phyloP scores from a whole-genome alignment of 2,888 invertebrate genomes.

The Agrochola circellaris region DNA sequence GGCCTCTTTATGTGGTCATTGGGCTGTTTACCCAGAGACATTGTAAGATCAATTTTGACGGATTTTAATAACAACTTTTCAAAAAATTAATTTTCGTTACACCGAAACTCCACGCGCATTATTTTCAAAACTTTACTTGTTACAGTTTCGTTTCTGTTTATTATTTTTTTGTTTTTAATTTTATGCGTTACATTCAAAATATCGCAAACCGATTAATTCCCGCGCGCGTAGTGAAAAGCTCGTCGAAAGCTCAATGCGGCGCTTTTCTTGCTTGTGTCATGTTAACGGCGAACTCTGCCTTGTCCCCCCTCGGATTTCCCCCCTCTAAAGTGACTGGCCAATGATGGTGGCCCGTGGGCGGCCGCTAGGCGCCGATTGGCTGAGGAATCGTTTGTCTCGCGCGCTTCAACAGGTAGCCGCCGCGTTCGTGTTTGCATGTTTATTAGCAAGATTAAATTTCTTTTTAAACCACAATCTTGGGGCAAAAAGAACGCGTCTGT shows the following conservation, averaged over 20 bases:
- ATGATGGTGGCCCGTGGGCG: conserved; percentile 86
- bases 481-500: conserved; percentile 77
- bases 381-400: conserved; percentile 83
- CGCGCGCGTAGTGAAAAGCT: conserved; percentile 88
- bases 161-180: conserved; percentile 44
- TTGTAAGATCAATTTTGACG: conserved; percentile 71
- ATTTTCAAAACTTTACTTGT: conserved; percentile 44
- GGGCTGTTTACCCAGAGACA: conserved; percentile 87
- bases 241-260: conserved; percentile 89
- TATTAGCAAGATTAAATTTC: conserved; percentile 90
- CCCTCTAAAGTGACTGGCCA: conserved; percentile 78
- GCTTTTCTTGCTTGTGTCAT: conserved; percentile 89
- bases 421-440: conserved; percentile 89
- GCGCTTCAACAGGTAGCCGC: conserved; percentile 90
- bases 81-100: conserved; percentile 55
- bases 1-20: conserved; percentile 97
- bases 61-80: conserved; percentile 53
- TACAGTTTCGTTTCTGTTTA: conserved; percentile 25
- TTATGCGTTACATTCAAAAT: conserved; percentile 63
- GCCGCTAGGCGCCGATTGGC: conserved; percentile 86
- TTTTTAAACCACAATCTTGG: conserved; percentile 86
- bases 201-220: conserved; percentile 69
- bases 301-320: conserved; percentile 75
- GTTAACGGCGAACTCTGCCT: conserved; percentile 81
- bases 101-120: conserved; percentile 56